A percentile compares a stretch with the other conserved stretches of the same genome.
These are phyloP conservation scores for Leptarthrus brevirostris DNA, from an alignment of 2,888 invertebrate genomes.

Conservation along the genomic window DNA sequence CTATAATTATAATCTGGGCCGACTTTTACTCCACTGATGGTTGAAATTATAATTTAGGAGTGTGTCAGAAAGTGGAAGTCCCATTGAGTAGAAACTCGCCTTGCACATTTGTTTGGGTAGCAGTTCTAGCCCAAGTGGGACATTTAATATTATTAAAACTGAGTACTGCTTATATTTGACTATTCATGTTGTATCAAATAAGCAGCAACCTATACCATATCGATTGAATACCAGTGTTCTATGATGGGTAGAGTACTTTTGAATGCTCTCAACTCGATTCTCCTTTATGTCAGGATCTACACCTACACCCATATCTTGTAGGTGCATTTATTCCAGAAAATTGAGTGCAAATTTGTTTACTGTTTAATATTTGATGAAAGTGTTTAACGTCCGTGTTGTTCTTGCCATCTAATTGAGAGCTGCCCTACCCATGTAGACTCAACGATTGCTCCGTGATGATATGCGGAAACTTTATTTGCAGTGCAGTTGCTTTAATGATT, in stretches of 20 bases:
- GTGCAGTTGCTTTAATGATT: slow-evolving; percentile 26
- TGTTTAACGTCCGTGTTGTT: slow-evolving; percentile 41
- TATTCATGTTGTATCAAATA: background rate
- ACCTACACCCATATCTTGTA: background rate
- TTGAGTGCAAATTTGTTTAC: slow-evolving; percentile 47
- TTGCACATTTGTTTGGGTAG: background rate
- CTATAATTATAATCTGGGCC: slow-evolving; percentile 27
- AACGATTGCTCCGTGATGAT: slow-evolving; percentile 24
- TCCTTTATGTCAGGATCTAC: slow-evolving; percentile 10
- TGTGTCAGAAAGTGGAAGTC: background rate
- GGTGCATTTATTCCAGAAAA: slow-evolving; percentile 38
- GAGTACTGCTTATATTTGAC: background rate
- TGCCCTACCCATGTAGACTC: background rate
- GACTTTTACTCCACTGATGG: slow-evolving; percentile 8
- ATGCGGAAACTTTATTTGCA: slow-evolving; percentile 38
- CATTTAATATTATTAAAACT: slow-evolving; percentile 28
- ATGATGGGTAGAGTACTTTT: background rate
- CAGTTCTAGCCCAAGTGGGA: slow-evolving; percentile 2
- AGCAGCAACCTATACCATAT: background rate
- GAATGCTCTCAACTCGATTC: slow-evolving; percentile 15
- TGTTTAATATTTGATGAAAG: slow-evolving; percentile 43
- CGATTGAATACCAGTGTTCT: background rate
- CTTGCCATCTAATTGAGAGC: slow-evolving; percentile 39
- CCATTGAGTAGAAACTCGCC: background rate
- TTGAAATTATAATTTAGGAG: slow-evolving; percentile 14